A percentile compares a stretch with the other conserved stretches of the same genome.
These are phyloP conservation scores for Rhinatrema bivittatum DNA, from an alignment of 2,797 vertebrate species.

Conservation along the genomic window DNA sequence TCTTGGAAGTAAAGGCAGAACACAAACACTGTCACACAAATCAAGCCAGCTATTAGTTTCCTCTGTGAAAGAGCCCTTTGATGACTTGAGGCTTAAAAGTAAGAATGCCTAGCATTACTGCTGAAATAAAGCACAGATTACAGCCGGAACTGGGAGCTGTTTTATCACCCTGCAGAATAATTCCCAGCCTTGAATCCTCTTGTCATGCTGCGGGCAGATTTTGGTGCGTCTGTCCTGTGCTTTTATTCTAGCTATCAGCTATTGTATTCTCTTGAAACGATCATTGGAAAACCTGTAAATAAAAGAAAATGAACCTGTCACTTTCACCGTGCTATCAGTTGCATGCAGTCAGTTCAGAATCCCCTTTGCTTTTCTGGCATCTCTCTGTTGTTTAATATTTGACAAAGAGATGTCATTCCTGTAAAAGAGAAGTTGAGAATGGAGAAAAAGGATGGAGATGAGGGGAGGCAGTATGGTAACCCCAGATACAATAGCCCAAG, in stretches of 20 bases:
- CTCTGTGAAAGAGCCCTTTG: too few relatives aligned
- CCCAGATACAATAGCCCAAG: too few relatives aligned
- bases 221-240: fast-evolving
- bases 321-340: not conserved
- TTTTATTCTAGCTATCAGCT: not conserved
- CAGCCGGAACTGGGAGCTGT: fast-evolving
- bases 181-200: not conserved
- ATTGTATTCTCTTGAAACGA: not conserved
- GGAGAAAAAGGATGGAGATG: not conserved
- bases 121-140: not conserved
- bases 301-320: slow-evolving; percentile 1
- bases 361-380: not conserved
- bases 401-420: not conserved
- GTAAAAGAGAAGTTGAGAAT: not conserved
- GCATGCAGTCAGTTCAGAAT: not conserved
- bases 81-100: too few relatives aligned
- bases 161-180: not conserved
- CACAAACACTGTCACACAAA: too few relatives aligned
- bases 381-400: not conserved
- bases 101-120: not conserved
- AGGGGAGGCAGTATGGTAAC: too few relatives aligned
- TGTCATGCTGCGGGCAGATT: not conserved
- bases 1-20: too few relatives aligned
- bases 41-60: too few relatives aligned
- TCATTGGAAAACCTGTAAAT: not conserved